Evolutionary conservation across 2,888 invertebrate genomes (phyloP), one percentile per base, ranked within the genome.

Genomic region (Oegoconia quadripuncta): DNA sequence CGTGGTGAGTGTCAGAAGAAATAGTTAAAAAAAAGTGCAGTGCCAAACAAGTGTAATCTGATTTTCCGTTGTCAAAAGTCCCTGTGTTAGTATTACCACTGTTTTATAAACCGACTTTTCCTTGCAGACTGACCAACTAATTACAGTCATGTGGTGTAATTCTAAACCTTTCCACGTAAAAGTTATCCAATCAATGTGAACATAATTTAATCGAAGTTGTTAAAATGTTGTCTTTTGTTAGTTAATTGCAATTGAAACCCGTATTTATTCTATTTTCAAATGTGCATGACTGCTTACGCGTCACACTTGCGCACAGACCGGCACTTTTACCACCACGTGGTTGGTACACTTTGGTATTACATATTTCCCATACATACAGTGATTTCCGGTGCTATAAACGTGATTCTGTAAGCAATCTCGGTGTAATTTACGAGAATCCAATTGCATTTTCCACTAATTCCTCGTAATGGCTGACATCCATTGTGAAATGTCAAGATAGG

Each of bases 401-500:
- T 1, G 8, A 28, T 1, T 7, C 32, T 6, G 3, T 6, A 5
- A 7, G 14, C 14, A 18, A 30, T 23, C 39, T n/a, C 6, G 27
- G 22, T 34, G 34, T 32, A 39, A 39, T 39, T 37, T 36, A 29
- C 17, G 7, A 1, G 8, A 37, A 37, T 44, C 39, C 32, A 26
- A 39, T 30, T 25, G 38, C 17, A 43, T 43, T 55, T 58, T 55
- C 34, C 20, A 20, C 36, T 32, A 43, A 46, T 59, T 59, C 37
- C 14, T 41, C 42, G 50, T 67, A 83, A 84, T 82, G 83, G 84
- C 80, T 65, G 83, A 76, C 80, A 66, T 80, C 74, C 76, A 76
- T 82, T 82, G 81, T 81, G 72, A 83, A 77, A 77, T 78, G 84
- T 86, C 84, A 84, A 83, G 86, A 82, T 81, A 78, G 86, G 86